Percentiles rank a stretch among this genome's conserved stretches.
phyloP scores from a whole-genome alignment of 2,113 vertebrate species.

The Alethe diademata region DNA sequence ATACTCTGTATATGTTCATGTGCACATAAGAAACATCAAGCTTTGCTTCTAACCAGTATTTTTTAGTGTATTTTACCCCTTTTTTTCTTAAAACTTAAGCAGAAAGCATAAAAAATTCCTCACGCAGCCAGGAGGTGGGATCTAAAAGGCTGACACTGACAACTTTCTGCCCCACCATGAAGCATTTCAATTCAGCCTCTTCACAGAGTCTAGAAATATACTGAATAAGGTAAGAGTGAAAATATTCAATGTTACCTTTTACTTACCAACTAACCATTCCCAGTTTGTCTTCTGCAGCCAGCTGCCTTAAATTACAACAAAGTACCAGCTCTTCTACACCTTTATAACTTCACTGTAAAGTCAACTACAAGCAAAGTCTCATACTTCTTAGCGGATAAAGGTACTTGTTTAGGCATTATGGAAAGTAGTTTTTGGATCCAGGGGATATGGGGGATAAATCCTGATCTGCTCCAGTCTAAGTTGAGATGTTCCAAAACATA shows the following conservation, averaged over 20 bases:
- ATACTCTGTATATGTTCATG: rapidly evolving
- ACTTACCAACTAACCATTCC: neutral
- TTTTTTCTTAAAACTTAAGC: neutral
- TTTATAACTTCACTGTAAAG: neutral
- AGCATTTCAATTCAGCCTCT: neutral
- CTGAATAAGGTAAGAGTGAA: neutral
- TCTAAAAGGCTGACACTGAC: neutral
- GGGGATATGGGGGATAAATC: neutral
- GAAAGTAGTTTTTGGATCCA: neutral
- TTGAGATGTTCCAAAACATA: neutral
- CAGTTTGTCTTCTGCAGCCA: neutral
- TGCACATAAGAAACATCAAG: neutral
- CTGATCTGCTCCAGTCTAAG: neutral
- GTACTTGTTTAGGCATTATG: neutral
- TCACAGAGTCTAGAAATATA: neutral
- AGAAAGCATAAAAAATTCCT: neutral
- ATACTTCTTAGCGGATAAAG: neutral
- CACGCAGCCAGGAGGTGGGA: neutral
- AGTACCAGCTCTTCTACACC: neutral
- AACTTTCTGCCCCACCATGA: neutral
- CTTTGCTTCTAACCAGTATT: neutral
- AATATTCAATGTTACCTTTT: neutral
- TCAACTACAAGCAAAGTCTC: neutral
- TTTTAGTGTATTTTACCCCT: neutral
- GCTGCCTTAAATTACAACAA: neutral